Conservation (phyloP, 2,113 vertebrate genomes). For the Oreochromis niloticus region DNA sequence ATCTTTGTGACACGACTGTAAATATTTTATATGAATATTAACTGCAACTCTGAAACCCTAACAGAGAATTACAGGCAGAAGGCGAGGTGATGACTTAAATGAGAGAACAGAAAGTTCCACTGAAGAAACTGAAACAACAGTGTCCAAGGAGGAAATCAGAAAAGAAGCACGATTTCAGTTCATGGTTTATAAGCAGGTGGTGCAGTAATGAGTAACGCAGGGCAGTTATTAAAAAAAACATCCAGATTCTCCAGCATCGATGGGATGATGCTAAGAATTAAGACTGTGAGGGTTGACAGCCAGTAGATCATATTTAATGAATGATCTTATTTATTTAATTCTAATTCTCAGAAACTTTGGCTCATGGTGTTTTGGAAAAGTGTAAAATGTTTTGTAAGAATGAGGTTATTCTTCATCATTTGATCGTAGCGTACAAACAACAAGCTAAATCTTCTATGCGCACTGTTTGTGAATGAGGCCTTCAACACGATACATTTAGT, state of each 20-base stretch:
- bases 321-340: not conserved
- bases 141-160: not conserved
- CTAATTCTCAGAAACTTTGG: not conserved
- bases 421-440: not conserved
- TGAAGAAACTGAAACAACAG: not conserved
- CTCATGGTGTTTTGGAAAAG: not conserved
- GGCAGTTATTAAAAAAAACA: not conserved
- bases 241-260: not conserved
- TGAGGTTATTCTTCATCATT: not conserved
- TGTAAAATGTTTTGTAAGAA: not conserved
- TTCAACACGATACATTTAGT: not conserved
- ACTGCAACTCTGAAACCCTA: not conserved
- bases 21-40: not conserved
- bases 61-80: not conserved
- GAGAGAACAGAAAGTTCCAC: not conserved
- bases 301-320: not conserved
- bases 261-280: not conserved
- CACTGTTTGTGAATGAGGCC: not conserved
- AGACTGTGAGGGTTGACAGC: not conserved
- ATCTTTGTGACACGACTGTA: not conserved
- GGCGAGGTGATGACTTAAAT: not conserved
- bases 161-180: not conserved
- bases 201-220: not conserved
- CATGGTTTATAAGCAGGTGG: not conserved
- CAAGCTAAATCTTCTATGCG: not conserved